Percentiles rank a stretch among this genome's conserved stretches.
These are phyloP conservation scores for Tor tambroides DNA, from an alignment of 2,113 vertebrate species.

Conservation along the genomic window DNA sequence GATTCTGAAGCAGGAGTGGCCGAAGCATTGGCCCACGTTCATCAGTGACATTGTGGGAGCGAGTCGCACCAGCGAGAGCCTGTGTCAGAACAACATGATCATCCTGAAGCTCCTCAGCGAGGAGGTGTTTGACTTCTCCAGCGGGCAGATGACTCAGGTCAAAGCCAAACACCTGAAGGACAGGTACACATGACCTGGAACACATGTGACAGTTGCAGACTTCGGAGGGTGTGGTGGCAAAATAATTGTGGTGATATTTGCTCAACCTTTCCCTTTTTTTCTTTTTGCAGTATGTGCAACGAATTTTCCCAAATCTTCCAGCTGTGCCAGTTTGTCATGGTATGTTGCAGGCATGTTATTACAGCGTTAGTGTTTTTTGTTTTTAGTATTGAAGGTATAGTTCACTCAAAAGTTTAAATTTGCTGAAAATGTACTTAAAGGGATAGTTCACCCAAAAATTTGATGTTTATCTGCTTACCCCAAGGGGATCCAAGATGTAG, in stretches of 20 bases:
- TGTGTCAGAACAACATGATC: constrained; percentile 99
- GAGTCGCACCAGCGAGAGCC: constrained; percentile 95
- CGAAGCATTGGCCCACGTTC: constrained; percentile 98
- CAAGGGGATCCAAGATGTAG: no score
- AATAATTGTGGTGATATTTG: neutral
- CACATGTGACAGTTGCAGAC: neutral
- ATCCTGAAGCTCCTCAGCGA: constrained; percentile 97
- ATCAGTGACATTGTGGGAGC: constrained; percentile 99
- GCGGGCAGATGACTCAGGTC: constrained; percentile 94
- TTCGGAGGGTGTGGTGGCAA: neutral
- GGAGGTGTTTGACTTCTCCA: constrained; percentile 96
- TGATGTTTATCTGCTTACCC: no score
- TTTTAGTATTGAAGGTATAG: neutral
- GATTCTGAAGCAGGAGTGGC: constrained; percentile 98
- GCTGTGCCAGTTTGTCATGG: constrained; percentile 97
- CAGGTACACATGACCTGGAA: constrained; percentile 73
- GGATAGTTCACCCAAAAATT: no score
- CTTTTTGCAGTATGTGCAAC: constrained; percentile 90
- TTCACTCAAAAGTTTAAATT: no score
- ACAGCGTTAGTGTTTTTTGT: neutral
- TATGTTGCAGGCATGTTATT: constrained; percentile 69
- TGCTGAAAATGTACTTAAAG: no score
- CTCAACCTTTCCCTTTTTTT: neutral
- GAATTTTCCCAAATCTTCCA: constrained; percentile 98
- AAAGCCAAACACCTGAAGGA: constrained; percentile 95